Evolutionary conservation across 2,888 invertebrate genomes (phyloP).

Genomic region (Nemotelus nigrinus): DNA sequence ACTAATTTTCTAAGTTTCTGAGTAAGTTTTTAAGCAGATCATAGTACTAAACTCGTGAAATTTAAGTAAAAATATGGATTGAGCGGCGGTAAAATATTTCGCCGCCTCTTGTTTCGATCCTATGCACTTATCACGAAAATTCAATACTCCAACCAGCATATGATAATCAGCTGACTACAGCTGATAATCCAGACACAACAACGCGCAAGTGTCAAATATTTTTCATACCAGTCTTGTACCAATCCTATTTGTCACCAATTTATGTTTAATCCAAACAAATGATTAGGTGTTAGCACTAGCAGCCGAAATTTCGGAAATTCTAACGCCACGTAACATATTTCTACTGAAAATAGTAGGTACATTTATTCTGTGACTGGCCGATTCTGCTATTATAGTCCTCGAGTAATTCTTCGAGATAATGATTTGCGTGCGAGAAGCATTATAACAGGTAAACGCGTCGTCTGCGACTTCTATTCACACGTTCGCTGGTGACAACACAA

Average conservation of each 20-base stretch:
- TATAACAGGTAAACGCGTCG: conserved; percentile 16
- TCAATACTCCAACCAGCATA: conserved; percentile 6
- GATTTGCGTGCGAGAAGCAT: not conserved
- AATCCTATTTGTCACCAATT: conserved; percentile 21
- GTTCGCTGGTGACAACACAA: not conserved
- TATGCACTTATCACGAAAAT: too few relatives aligned
- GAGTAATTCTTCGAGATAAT: not conserved
- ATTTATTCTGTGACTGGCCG: too few relatives aligned
- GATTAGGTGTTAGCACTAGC: not conserved
- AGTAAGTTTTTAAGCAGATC: too few relatives aligned
- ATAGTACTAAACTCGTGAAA: too few relatives aligned
- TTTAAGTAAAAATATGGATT: too few relatives aligned
- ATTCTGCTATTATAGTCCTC: too few relatives aligned
- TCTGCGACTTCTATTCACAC: conserved; percentile 1
- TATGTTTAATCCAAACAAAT: conserved; percentile 16
- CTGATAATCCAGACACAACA: conserved; percentile 23
- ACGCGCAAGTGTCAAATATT: conserved; percentile 21
- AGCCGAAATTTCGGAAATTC: not conserved
- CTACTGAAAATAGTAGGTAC: too few relatives aligned
- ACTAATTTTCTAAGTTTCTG: too few relatives aligned
- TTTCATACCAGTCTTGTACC: not conserved
- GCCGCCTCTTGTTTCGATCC: too few relatives aligned
- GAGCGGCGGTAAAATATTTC: too few relatives aligned
- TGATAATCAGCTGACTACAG: conserved; percentile 19
- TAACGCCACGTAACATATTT: too few relatives aligned